Conservation (phyloP, 2,888 invertebrate species). For the Vesta saturnalis region DNA sequence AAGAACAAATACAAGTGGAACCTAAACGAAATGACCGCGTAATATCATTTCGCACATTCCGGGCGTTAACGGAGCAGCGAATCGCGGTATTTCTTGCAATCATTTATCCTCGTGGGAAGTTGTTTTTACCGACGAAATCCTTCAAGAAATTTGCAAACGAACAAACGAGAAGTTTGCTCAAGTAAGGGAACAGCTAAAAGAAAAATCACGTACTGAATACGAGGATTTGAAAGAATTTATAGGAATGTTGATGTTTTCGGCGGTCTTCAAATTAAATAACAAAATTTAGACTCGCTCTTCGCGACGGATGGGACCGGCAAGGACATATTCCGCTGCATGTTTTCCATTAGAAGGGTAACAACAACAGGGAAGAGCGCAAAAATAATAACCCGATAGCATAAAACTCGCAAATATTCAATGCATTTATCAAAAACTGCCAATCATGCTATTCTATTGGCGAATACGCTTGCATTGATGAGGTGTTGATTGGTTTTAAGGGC, state of each 20-base stretch:
- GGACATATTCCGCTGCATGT: too few species aligned
- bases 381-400: neutral
- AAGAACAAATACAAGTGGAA: too few species aligned
- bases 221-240: too few species aligned
- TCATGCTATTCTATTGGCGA: conserved; percentile 1
- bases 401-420: neutral
- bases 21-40: too few species aligned
- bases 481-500: conserved; percentile 30
- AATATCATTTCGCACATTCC: neutral
- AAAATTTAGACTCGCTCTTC: neutral
- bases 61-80: neutral
- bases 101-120: too few species aligned
- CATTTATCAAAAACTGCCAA: neutral
- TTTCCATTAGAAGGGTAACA: too few species aligned
- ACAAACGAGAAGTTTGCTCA: neutral
- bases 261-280: neutral
- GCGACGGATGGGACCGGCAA: too few species aligned
- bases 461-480: conserved; percentile 33
- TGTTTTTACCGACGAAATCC: neutral
- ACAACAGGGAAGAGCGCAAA: neutral
- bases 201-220: too few species aligned
- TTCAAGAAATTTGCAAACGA: neutral
- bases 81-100: neutral
- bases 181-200: too few species aligned
- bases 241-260: neutral